Base-by-base conservation (phyloP, 2,113 vertebrate species). In the Solenodon paradoxus region DNA sequence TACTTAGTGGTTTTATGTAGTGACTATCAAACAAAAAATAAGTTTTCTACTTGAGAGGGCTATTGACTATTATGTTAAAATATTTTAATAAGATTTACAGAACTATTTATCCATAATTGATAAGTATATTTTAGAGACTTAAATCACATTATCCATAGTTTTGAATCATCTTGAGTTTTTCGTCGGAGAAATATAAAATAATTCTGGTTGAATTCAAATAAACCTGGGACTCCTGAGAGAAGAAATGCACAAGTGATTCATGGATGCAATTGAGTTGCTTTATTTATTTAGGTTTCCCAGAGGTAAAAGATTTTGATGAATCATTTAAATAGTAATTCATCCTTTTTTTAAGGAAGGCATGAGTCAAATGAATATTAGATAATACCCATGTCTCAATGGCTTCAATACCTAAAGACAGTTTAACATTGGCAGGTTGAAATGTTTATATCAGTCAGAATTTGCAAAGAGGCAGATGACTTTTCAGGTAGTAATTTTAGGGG, bases 131-230 rank as follows among this genome's bases (percentile, higher is more conserved):
- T 97, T 95, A 80, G 55, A 95, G 75, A 96, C 97, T 98, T 97
- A 96, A 80, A 17, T 72, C 49, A 26, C 66, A 90, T 98, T 97
- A 85, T 96, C 59, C 59, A 95, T 96, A 96, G 98, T 98, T 98
- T 93, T 95, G 89, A 97, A 98, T 97, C 78, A 98, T 96, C 97
- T 98, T 96, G 98, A 98, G 97, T 98, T 97, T 98, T 89, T 96
- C 98, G 97, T 97, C 96, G 97, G 97, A 96, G 97, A 98, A 98
- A 66, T 88, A 12, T 98, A 97, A 98, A 98, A 98, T 97, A 98
- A 98, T 96, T 97, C 82, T 97, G 77, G 1, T 94, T 95, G 92
- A 7, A 78, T 4, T 9, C 5, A 83, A 96, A 95, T 97, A 93
- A 96, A 97, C 82, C 96, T 95, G 79, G 93, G 82, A 89, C 75